phyloP scores from a whole-genome alignment of 1,140 invertebrate species.

The Dermatophagoides farinae region DNA sequence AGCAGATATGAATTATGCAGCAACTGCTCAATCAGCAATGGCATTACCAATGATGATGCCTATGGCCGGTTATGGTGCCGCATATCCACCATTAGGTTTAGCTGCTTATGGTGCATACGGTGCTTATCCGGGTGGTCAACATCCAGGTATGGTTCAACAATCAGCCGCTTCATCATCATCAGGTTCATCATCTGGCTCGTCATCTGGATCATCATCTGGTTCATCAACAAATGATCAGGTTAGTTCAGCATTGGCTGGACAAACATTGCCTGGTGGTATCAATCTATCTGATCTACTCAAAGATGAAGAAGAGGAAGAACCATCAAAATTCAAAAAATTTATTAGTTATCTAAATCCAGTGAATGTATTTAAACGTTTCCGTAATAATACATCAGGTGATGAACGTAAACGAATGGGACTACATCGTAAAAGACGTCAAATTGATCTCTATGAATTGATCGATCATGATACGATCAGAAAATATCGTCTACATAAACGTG shows the following conservation, averaged over 20 bases:
- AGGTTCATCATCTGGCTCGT: background rate
- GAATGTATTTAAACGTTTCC: conserved; percentile 14
- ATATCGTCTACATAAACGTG: background rate
- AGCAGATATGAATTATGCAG: background rate
- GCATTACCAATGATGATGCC: conserved; percentile 5
- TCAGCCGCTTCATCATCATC: background rate
- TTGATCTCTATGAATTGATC: background rate
- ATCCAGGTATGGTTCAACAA: background rate
- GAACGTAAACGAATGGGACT: conserved; percentile 4
- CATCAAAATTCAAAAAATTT: conserved; percentile 9
- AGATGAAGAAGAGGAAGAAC: conserved; percentile 10
- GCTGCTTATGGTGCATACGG: background rate
- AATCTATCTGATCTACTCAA: conserved; percentile 6
- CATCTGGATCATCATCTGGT: background rate
- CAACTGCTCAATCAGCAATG: background rate
- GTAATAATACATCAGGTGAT: conserved; percentile 2
- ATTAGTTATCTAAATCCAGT: conserved; percentile 14
- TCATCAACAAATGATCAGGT: background rate
- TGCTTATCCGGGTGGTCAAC: background rate
- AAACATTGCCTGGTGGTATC: conserved; percentile 11
- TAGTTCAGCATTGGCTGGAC: background rate
- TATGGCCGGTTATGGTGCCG: background rate
- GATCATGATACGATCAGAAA: background rate
- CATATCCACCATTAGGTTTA: background rate
- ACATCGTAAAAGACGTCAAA: too few species aligned